phyloP scores from a whole-genome alignment of 2,113 vertebrate genomes.

The Gallinago undulata region DNA sequence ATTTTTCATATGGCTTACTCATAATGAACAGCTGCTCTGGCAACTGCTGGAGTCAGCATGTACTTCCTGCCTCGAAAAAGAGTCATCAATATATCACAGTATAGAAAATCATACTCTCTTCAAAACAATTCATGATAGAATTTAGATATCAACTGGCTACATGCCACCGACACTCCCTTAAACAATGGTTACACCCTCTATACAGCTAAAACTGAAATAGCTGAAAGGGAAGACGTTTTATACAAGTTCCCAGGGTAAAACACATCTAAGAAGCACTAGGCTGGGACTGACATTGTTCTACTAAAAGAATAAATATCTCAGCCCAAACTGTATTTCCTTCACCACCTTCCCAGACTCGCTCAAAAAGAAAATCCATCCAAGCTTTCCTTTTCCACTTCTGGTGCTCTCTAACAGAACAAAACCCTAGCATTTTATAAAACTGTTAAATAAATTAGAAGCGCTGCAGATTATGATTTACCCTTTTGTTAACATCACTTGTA shows the following conservation, averaged over 20 bases:
- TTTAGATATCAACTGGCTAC: neutral
- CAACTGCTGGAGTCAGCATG: conserved; percentile 25
- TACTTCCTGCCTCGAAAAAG: conserved; percentile 29
- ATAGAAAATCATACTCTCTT: conserved; percentile 4
- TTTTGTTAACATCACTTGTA: neutral
- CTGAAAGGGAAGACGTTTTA: conserved; percentile 50
- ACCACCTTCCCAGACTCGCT: conserved; percentile 25
- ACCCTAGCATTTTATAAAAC: neutral
- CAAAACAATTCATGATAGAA: neutral
- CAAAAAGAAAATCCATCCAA: conserved; percentile 56
- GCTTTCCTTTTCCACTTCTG: conserved; percentile 4
- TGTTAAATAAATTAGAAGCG: neutral
- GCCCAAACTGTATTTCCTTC: conserved; percentile 62
- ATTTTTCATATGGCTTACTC: neutral
- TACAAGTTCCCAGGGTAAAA: conserved; percentile 66
- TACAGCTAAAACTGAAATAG: conserved; percentile 42
- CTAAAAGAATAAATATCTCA: conserved; percentile 58
- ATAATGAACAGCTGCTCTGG: conserved; percentile 45
- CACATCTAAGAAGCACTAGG: conserved; percentile 7
- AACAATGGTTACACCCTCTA: conserved; percentile 45
- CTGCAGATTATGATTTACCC: neutral
- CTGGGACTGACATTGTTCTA: conserved; percentile 67
- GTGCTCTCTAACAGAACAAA: neutral
- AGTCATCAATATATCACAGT: conserved; percentile 6
- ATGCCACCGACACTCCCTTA: conserved; percentile 1